These are phyloP conservation scores for Drosophila fungiperda DNA, from an alignment of 2,888 invertebrate genomes.

Conservation along the genomic window DNA sequence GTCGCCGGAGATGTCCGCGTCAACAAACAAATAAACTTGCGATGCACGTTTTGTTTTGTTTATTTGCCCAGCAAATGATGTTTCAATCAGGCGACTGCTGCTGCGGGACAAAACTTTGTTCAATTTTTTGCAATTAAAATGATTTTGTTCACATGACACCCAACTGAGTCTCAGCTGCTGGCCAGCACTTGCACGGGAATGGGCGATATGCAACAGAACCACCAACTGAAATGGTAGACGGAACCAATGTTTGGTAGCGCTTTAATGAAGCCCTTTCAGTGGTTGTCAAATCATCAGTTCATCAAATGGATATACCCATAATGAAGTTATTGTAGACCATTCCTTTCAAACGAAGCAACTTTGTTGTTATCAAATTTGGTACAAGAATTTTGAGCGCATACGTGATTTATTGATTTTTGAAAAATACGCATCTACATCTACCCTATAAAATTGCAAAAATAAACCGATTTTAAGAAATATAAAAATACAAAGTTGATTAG, in stretches of 20 bases:
- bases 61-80: constrained; percentile 31
- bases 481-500: neutral
- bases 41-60: constrained; percentile 7
- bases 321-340: constrained; percentile 5
- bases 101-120: constrained; percentile 60
- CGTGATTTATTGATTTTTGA: neutral
- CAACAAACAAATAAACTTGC: constrained; percentile 44
- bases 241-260: constrained; percentile 20
- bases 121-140: constrained; percentile 78
- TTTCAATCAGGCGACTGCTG: constrained; percentile 50
- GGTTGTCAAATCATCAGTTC: constrained; percentile 41
- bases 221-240: constrained; percentile 6
- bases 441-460: neutral
- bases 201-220: constrained; percentile 2
- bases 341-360: neutral
- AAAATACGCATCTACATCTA: neutral
- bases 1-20: constrained; percentile 23
- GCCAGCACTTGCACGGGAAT: constrained; percentile 16
- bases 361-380: neutral
- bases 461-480: neutral
- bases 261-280: constrained; percentile 56
- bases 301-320: neutral
- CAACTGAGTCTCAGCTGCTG: constrained; percentile 60
- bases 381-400: neutral
- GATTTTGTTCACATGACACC: constrained; percentile 70